Evolutionary conservation across 2,113 vertebrate genomes (phyloP).

Genomic region (Ceyx cyanopectus): DNA sequence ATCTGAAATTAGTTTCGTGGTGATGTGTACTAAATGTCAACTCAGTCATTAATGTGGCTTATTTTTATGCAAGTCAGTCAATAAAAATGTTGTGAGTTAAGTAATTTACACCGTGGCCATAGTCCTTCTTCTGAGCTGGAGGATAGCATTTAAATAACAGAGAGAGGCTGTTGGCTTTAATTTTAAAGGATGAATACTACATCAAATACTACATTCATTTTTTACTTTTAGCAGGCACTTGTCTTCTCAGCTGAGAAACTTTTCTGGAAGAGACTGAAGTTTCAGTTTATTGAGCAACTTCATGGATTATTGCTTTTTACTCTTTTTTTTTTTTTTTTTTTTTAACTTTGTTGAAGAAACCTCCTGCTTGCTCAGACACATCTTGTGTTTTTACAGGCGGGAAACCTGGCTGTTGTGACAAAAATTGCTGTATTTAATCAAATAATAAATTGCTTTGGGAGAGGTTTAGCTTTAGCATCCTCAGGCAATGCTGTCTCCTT

Average conservation of each 20-base stretch:
- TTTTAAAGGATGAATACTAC: constrained; percentile 10
- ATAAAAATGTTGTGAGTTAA: constrained; percentile 11
- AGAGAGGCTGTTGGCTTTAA: constrained; percentile 11
- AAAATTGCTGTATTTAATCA: constrained; percentile 40
- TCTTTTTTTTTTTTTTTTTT: not conserved
- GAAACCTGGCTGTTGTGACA: constrained; percentile 6
- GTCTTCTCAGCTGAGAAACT: not conserved
- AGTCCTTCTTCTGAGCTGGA: constrained; percentile 26
- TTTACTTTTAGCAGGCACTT: not conserved
- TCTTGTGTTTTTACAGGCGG: constrained; percentile 16
- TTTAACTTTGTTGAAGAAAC: not conserved
- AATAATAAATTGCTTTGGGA: constrained; percentile 27
- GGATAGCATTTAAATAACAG: constrained; percentile 31
- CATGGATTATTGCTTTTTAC: not conserved
- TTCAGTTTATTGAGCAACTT: constrained; percentile 46
- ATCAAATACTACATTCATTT: not conserved
- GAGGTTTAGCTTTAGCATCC: not conserved
- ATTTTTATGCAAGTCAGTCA: constrained; percentile 42
- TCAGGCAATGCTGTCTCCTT: not conserved
- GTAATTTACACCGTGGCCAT: not conserved
- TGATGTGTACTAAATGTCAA: constrained; percentile 14
- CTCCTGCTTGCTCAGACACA: constrained; percentile 18
- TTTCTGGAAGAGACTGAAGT: constrained; percentile 18
- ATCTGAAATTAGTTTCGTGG: constrained; percentile 43
- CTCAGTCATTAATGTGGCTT: constrained; percentile 33